phyloP scores from a whole-genome alignment of 2,888 invertebrate genomes.

The Chaitophorus viminalis region DNA sequence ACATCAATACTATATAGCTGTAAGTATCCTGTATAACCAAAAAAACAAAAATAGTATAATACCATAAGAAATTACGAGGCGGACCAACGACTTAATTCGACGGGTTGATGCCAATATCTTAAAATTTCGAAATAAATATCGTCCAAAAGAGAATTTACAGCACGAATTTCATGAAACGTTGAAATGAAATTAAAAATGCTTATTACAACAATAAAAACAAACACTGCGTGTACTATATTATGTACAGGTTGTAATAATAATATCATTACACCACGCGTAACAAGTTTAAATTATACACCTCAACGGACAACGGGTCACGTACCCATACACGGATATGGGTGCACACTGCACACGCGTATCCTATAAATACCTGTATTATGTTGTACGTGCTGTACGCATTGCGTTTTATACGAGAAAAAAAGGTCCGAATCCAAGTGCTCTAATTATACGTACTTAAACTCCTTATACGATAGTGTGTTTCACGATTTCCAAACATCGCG shows the following conservation, averaged over 20 bases:
- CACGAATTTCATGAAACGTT: background rate
- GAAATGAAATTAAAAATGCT: background rate
- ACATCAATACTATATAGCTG: too few species aligned
- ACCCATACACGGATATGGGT: background rate
- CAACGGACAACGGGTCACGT: constrained; percentile 7
- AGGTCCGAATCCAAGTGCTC: background rate
- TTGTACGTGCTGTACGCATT: background rate
- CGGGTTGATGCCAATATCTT: too few species aligned
- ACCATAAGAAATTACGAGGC: too few species aligned
- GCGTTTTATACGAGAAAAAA: background rate
- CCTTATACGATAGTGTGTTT: background rate
- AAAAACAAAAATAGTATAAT: background rate
- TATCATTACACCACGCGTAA: constrained; percentile 1
- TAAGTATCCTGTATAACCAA: too few species aligned
- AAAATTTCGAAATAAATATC: too few species aligned
- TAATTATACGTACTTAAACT: background rate
- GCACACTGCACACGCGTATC: background rate
- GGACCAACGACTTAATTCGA: too few species aligned
- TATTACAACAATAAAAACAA: background rate
- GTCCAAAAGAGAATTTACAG: background rate
- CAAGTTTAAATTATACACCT: constrained; percentile 22
- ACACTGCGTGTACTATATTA: background rate
- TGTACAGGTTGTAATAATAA: constrained; percentile 1
- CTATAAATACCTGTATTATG: background rate
- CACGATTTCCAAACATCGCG: background rate